Evolutionary conservation across 2,797 vertebrate genomes (phyloP), one percentile per base, ranked within the genome.

Genomic region (Protosalanx chinensis): DNA sequence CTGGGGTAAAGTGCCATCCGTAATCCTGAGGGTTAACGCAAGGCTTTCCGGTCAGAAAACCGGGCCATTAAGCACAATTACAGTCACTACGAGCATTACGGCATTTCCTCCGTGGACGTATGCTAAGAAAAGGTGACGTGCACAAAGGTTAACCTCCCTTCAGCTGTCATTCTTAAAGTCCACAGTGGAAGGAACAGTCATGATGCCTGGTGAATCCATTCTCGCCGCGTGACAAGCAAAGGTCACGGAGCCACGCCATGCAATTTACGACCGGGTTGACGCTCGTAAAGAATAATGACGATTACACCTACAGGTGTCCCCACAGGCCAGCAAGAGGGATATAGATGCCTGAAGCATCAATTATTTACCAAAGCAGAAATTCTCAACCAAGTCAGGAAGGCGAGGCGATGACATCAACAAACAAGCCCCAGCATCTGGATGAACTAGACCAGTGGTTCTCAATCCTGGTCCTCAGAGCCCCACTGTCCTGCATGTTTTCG

Each of bases 231-330:
- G 23, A 29, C 58, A 60, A 12, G 32, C 13, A 46, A 32, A 67
- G 72, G 67, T 66, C 63, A 70, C 32, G 7, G 56, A 63, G 73
- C 56, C 57, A 70, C 53, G 20, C 35, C 56, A 20, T 60, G 73
- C 64, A 30, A 69, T 77, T 73, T 62, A 73, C 67, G 63, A 20
- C 49, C 46, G 23, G 53, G 57, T 56, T 73, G 68, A 33, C 58
- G 23, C 67, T 73, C 76, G 30, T 73, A 67, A 73, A 77, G 62
- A 46, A 70, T 64, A 70, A 69, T 70, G 75, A 73, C 71, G 71
- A 73, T 70, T 73, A 73, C 46, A 62, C 63, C 71, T 64, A 53
- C 57, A 73, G 72, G 72, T 58, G 73, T 73, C 67, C 67, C 67
- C 23, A 7, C 32, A 32, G 13, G 41, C 58, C 61, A 62, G 30